phyloP scores from a whole-genome alignment of 2,888 invertebrate genomes.

The Pasiphila rectangulata region DNA sequence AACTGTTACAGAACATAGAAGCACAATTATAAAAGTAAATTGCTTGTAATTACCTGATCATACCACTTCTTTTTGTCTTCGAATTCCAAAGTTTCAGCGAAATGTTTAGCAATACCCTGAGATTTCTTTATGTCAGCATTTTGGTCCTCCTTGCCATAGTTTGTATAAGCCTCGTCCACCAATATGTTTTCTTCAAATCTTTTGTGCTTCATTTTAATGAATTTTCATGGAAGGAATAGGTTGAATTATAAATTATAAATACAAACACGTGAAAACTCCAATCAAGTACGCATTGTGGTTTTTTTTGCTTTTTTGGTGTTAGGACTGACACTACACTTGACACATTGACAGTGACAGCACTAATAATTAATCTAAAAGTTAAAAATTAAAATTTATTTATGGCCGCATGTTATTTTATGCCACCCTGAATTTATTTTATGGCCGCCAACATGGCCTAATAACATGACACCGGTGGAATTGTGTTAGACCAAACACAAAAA shows the following conservation, averaged over 20 bases:
- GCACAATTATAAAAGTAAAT: neutral
- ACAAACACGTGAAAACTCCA: slow-evolving; percentile 48
- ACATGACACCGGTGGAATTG: too few relatives aligned
- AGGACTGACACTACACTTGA: too few relatives aligned
- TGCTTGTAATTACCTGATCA: slow-evolving; percentile 70
- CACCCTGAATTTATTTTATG: too few relatives aligned
- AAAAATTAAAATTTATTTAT: too few relatives aligned
- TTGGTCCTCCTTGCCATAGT: slow-evolving; percentile 65
- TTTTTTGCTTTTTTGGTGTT: slow-evolving; percentile 14
- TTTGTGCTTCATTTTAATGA: slow-evolving; percentile 70
- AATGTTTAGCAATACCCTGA: slow-evolving; percentile 70
- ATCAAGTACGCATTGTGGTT: slow-evolving; percentile 9
- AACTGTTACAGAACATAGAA: neutral
- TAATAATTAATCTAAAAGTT: neutral
- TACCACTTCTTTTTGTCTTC: slow-evolving; percentile 84
- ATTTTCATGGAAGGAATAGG: too few relatives aligned
- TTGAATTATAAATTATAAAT: slow-evolving; percentile 19
- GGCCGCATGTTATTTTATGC: too few relatives aligned
- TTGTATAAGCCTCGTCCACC: slow-evolving; percentile 73
- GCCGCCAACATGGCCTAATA: too few relatives aligned
- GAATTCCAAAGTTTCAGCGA: slow-evolving; percentile 73
- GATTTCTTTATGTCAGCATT: slow-evolving; percentile 71
- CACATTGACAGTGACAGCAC: slow-evolving; percentile 29
- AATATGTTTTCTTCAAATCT: slow-evolving; percentile 76
- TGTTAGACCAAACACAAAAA: too few relatives aligned